A percentile compares a stretch with the other conserved stretches of the same genome.
Conservation (phyloP, 2,797 vertebrate species). For the Tapirus indicus region DNA sequence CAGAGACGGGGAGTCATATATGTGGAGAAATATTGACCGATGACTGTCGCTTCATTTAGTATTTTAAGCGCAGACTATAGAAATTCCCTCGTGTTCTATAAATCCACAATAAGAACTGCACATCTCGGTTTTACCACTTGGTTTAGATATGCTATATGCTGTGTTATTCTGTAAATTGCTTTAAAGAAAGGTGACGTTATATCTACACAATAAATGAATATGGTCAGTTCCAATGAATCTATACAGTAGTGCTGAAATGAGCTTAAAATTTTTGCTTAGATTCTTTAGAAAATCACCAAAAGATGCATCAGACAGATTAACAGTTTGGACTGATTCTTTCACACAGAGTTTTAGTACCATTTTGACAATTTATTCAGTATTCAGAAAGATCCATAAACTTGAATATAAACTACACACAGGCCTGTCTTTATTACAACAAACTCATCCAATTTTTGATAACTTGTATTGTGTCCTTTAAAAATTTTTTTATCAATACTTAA, state of each 20-base stretch:
- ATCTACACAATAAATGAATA: conserved; percentile 16
- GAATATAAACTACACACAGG: conserved; percentile 48
- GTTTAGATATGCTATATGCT: neutral
- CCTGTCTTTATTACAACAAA: conserved; percentile 67
- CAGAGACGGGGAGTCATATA: neutral
- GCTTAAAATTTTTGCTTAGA: conserved; percentile 60
- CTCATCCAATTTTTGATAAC: conserved; percentile 57
- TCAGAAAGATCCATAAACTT: conserved; percentile 68
- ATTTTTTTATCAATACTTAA: conserved; percentile 69
- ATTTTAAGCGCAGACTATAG: neutral
- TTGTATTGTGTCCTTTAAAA: conserved; percentile 58
- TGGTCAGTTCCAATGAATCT: conserved; percentile 48
- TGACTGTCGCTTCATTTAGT: neutral
- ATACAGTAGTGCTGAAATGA: conserved; percentile 2
- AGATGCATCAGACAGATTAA: neutral
- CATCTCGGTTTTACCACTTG: neutral
- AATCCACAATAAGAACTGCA: neutral
- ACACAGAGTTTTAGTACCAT: neutral
- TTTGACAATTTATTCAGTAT: conserved; percentile 77
- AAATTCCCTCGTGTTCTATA: neutral
- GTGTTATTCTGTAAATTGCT: conserved; percentile 54
- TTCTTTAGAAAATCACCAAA: conserved; percentile 53
- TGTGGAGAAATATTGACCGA: neutral
- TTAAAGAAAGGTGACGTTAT: conserved; percentile 65
- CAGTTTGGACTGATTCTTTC: conserved; percentile 51